These are phyloP conservation scores for Phenganax subtilis DNA, from an alignment of 92 coral and sea anemone species.

Conservation along the genomic window DNA sequence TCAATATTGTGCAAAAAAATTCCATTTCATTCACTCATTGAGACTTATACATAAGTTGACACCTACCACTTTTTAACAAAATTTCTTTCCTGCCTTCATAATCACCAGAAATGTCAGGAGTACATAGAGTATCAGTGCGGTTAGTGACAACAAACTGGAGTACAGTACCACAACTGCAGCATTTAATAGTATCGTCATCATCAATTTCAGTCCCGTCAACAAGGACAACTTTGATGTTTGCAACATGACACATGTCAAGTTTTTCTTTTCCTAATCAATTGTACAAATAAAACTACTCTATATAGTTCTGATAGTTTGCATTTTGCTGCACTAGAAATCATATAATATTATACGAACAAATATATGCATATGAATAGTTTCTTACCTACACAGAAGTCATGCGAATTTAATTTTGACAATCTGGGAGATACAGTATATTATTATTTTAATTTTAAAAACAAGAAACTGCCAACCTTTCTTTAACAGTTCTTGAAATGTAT, in stretches of 20 bases:
- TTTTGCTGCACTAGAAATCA: neutral
- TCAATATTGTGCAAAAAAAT: too few species aligned
- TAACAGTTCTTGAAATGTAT: neutral
- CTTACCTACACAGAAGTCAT: too few species aligned
- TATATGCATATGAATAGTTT: neutral
- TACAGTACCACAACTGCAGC: neutral
- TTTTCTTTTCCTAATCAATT: neutral
- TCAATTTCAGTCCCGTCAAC: constrained; percentile 2
- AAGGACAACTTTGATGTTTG: neutral
- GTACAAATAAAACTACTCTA: neutral
- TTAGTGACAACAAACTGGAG: neutral
- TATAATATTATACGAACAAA: neutral
- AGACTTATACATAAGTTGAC: too few species aligned
- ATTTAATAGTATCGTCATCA: neutral
- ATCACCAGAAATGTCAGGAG: too few species aligned
- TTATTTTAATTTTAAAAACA: neutral
- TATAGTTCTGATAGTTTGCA: neutral
- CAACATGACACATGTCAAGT: neutral
- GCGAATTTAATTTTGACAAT: too few species aligned
- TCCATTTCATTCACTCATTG: too few species aligned
- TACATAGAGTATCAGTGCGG: too few species aligned
- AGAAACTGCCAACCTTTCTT: constrained; percentile 2
- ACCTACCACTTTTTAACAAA: too few species aligned
- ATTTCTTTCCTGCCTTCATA: too few species aligned
- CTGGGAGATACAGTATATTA: neutral